phyloP scores from a whole-genome alignment of 2,113 vertebrate genomes.

The Ploceus nigricollis region DNA sequence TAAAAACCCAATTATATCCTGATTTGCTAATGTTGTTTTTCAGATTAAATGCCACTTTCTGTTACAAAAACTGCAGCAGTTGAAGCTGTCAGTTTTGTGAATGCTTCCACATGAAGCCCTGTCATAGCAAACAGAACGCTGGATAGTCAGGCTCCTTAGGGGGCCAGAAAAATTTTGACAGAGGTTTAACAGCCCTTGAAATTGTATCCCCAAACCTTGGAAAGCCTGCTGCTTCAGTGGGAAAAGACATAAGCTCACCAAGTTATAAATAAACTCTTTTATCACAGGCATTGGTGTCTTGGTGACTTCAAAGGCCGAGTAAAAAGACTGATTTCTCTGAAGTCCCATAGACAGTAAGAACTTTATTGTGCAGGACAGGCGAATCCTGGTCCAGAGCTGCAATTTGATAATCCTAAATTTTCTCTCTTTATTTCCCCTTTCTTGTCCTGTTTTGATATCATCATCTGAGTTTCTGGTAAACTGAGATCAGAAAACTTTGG shows the following conservation, averaged over 20 bases:
- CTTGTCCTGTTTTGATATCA: slow-evolving; percentile 45
- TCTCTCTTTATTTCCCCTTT: slow-evolving; percentile 14
- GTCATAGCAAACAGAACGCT: slow-evolving; percentile 77
- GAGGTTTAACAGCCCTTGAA: slow-evolving; percentile 85
- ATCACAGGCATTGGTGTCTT: slow-evolving; percentile 77
- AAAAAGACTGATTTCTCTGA: slow-evolving; percentile 76
- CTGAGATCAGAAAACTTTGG: slow-evolving; percentile 37
- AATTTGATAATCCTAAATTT: slow-evolving; percentile 59
- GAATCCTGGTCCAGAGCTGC: slow-evolving; percentile 43
- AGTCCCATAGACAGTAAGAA: slow-evolving; percentile 74
- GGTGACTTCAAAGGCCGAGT: slow-evolving; percentile 80
- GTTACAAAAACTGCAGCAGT: slow-evolving; percentile 70
- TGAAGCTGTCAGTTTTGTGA: slow-evolving; percentile 74
- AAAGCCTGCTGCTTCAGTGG: slow-evolving; percentile 82
- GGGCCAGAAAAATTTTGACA: slow-evolving; percentile 81
- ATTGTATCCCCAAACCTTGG: slow-evolving; percentile 79
- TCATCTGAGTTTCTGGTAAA: slow-evolving; percentile 52
- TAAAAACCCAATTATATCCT: slow-evolving; percentile 74
- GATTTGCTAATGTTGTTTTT: slow-evolving; percentile 79
- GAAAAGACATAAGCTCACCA: slow-evolving; percentile 79
- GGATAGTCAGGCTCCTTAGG: slow-evolving; percentile 77
- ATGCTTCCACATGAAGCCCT: slow-evolving; percentile 74
- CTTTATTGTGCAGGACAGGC: slow-evolving; percentile 68
- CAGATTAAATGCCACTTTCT: slow-evolving; percentile 79
- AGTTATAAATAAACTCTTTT: slow-evolving; percentile 87